These are phyloP conservation scores for Noctua comes DNA, from an alignment of 2,888 invertebrate genomes.

Conservation along the genomic window DNA sequence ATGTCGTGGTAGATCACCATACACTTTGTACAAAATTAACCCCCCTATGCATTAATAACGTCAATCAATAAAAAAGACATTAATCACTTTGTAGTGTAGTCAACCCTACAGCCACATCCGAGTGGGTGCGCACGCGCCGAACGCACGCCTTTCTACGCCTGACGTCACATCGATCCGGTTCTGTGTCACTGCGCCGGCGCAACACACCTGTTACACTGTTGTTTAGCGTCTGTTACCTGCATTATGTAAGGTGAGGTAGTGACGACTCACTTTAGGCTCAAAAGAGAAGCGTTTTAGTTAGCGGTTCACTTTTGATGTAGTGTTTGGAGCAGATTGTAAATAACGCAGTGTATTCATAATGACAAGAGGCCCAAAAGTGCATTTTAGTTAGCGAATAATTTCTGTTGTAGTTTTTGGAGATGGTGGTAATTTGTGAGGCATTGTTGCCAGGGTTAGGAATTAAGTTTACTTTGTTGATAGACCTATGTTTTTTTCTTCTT, in stretches of 20 bases:
- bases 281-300: slow-evolving; percentile 2
- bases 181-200: slow-evolving; percentile 64
- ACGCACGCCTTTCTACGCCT: slow-evolving; percentile 62
- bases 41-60: background rate
- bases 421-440: background rate
- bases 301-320: background rate
- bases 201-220: slow-evolving; percentile 59
- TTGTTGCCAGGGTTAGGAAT: background rate
- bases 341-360: background rate
- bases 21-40: background rate
- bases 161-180: slow-evolving; percentile 68
- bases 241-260: slow-evolving; percentile 50
- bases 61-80: slow-evolving; percentile 30
- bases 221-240: slow-evolving; percentile 51
- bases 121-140: slow-evolving; percentile 65
- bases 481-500: background rate
- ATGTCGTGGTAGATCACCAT: background rate
- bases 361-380: background rate
- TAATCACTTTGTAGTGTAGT: slow-evolving; percentile 2
- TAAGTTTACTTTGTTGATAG: too few species aligned
- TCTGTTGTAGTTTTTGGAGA: background rate
- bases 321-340: background rate
- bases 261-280: slow-evolving; percentile 15
- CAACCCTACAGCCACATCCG: slow-evolving; percentile 55
- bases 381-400: background rate